Evolutionary conservation across 2,797 vertebrate species (phyloP).

Genomic region (Cryptoprocta ferox): DNA sequence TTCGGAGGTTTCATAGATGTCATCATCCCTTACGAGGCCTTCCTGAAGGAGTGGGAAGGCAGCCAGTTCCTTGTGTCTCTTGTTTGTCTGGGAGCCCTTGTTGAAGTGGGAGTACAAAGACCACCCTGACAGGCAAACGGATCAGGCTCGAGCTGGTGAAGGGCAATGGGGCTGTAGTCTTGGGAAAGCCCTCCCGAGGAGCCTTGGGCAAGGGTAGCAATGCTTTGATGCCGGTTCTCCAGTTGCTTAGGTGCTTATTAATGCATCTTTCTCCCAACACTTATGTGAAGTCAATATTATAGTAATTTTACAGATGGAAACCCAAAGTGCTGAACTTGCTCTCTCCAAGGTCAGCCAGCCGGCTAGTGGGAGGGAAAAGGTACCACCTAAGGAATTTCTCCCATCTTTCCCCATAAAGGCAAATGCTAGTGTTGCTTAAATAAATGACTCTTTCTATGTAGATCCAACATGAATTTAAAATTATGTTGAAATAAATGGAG

Average conservation of each 20-base stretch:
- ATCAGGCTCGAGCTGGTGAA: neutral
- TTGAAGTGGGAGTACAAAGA: neutral
- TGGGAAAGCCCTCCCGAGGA: neutral
- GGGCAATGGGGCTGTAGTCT: neutral
- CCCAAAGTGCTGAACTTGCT: neutral
- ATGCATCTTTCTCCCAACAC: neutral
- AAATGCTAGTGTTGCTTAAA: neutral
- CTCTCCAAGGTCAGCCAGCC: neutral
- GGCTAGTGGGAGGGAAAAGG: neutral
- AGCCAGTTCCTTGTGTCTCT: neutral
- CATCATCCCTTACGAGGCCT: neutral
- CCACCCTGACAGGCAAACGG: neutral
- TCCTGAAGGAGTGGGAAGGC: neutral
- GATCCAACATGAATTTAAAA: constrained; percentile 52
- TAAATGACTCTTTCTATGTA: constrained; percentile 14
- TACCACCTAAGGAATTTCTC: neutral
- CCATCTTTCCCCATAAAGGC: neutral
- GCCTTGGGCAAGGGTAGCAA: neutral
- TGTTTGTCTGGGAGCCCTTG: neutral
- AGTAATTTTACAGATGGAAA: constrained; percentile 11
- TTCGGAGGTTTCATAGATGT: neutral
- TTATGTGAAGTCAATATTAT: neutral
- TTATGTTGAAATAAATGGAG: neutral
- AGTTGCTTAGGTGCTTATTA: neutral
- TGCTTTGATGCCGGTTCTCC: neutral